Conservation (phyloP, 35 echinoderm and acorn worm genomes). For the Lytechinus pictus region DNA sequence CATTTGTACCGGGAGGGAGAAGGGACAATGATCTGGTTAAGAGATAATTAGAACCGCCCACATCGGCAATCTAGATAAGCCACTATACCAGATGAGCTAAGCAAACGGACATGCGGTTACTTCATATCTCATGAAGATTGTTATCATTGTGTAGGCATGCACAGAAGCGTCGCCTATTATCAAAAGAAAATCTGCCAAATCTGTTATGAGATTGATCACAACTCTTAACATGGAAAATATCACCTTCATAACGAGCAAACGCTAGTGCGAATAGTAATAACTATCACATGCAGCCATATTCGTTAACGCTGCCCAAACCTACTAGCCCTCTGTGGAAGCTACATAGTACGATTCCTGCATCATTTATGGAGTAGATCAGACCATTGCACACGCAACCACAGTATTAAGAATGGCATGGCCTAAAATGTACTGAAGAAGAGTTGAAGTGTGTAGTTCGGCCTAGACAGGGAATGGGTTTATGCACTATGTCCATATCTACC, state of each 20-base stretch:
- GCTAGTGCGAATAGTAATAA: neutral
- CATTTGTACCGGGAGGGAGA: neutral
- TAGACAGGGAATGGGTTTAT: neutral
- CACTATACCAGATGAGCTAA: neutral
- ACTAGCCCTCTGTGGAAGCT: neutral
- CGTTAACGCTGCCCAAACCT: neutral
- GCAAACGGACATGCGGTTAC: neutral
- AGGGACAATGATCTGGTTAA: constrained; percentile 1
- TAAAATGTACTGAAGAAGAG: neutral
- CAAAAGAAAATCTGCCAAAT: neutral
- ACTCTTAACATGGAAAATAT: neutral
- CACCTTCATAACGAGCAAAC: neutral
- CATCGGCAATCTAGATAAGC: neutral
- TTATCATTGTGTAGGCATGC: neutral
- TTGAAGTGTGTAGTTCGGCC: neutral
- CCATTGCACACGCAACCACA: neutral
- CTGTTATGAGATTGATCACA: neutral
- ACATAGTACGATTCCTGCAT: neutral
- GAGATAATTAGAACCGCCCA: neutral
- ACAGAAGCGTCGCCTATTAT: neutral
- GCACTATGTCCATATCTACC: neutral
- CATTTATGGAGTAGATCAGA: neutral
- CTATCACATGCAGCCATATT: neutral
- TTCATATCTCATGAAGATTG: neutral
- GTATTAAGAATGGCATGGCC: neutral